A percentile compares a stretch with the other conserved stretches of the same genome.
Conservation (phyloP, 1,140 invertebrate species). For the Leptestheria dahalacensis region DNA sequence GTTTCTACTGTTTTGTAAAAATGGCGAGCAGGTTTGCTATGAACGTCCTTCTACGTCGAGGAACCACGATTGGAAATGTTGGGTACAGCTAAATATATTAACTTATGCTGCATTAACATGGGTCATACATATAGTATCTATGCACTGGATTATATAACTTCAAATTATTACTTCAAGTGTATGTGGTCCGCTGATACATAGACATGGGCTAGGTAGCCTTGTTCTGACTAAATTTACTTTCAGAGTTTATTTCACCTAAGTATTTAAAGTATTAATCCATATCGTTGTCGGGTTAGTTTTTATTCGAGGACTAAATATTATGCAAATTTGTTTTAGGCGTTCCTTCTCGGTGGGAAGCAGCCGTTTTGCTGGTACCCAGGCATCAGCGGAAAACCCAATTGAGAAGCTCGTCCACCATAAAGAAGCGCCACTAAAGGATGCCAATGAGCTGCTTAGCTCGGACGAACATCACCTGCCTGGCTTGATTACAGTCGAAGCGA, state of each 20-base stretch:
- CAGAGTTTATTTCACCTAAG: too few species aligned
- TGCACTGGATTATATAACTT: too few species aligned
- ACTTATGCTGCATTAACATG: too few species aligned
- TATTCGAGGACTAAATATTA: background rate
- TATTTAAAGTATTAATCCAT: too few species aligned
- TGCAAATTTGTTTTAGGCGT: background rate
- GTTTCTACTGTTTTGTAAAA: background rate
- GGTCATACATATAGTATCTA: too few species aligned
- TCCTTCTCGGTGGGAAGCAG: background rate
- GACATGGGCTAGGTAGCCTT: too few species aligned
- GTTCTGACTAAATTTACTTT: too few species aligned
- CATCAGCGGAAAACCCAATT: background rate
- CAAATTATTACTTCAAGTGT: too few species aligned
- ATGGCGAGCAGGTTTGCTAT: background rate
- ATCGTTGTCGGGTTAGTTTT: too few species aligned
- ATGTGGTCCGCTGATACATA: too few species aligned
- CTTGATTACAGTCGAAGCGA: constrained; percentile 8
- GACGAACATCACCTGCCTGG: background rate
- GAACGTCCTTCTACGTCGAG: background rate
- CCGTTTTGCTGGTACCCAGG: background rate
- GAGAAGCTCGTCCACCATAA: background rate
- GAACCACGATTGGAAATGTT: background rate
- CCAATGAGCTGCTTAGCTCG: background rate
- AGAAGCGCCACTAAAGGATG: constrained; percentile 4
- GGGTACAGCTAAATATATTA: too few species aligned